Percentiles rank a stretch among this genome's conserved stretches.
Conservation (phyloP, 2,797 vertebrate genomes). For the Hydrolagus colliei region DNA sequence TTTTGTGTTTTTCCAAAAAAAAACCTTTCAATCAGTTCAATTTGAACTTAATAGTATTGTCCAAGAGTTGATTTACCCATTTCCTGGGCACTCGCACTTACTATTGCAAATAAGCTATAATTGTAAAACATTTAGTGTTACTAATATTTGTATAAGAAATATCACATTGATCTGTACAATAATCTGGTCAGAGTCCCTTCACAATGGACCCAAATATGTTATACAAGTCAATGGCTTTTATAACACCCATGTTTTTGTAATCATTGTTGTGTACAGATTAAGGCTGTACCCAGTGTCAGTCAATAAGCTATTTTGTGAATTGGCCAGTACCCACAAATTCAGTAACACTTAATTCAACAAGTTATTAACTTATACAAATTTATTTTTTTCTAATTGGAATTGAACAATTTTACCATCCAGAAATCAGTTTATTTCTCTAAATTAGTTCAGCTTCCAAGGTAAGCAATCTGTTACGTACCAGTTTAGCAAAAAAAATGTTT, state of each 20-base stretch:
- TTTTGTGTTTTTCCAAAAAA: conserved; percentile 56
- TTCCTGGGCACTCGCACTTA: conserved; percentile 77
- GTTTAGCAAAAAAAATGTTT: neutral
- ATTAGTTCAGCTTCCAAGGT: conserved; percentile 19
- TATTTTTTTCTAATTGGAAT: conserved; percentile 5
- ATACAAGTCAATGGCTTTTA: conserved; percentile 13
- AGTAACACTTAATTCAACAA: neutral
- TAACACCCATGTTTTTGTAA: neutral
- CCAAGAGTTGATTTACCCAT: conserved; percentile 56
- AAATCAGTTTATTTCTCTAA: conserved; percentile 17
- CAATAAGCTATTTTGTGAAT: conserved; percentile 22
- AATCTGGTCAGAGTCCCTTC: conserved; percentile 16
- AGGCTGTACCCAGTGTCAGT: conserved; percentile 1
- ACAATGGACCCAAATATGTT: neutral
- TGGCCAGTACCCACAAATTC: neutral
- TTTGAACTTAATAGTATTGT: conserved; percentile 63
- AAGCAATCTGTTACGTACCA: conserved; percentile 2
- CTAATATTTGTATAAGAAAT: conserved; percentile 21
- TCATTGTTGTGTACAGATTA: conserved; percentile 12
- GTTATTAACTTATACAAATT: neutral
- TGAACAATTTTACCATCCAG: neutral
- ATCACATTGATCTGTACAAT: conserved; percentile 10
- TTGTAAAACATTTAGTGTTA: conserved; percentile 38
- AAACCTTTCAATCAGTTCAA: conserved; percentile 54
- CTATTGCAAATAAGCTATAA: conserved; percentile 58